A percentile compares a stretch with the other conserved stretches of the same genome.
phyloP scores from a whole-genome alignment of 2,888 invertebrate genomes.

The Ochropacha duplaris region DNA sequence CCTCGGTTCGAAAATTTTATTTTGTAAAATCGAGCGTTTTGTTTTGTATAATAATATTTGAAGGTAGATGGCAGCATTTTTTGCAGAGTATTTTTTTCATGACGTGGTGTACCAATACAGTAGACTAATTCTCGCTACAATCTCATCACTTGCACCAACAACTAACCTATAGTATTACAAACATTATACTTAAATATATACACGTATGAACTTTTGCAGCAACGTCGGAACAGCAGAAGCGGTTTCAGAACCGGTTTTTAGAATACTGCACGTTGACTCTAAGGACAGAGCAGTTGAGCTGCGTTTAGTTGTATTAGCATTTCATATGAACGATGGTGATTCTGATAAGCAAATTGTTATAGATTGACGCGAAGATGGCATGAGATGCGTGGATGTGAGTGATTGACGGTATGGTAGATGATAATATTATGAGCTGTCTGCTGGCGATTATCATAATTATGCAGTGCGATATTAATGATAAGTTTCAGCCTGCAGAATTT shows the following conservation, averaged over 20 bases:
- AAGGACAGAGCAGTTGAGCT: conserved; percentile 45
- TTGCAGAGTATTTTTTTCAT: too few species aligned
- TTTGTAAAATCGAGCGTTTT: too few species aligned
- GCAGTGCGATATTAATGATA: neutral
- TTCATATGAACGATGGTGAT: neutral
- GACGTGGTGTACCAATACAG: too few species aligned
- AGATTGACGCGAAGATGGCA: neutral
- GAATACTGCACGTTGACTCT: conserved; percentile 55
- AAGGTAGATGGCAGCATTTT: too few species aligned
- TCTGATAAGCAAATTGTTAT: neutral
- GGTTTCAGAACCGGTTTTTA: conserved; percentile 63
- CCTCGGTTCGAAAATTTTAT: too few species aligned
- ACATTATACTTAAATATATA: conserved; percentile 54
- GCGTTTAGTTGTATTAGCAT: conserved; percentile 16
- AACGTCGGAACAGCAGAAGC: conserved; percentile 55
- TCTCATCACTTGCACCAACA: conserved; percentile 12
- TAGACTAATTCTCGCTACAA: neutral
- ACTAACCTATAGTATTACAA: conserved; percentile 50
- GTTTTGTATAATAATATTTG: too few species aligned
- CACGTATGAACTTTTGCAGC: conserved; percentile 73
- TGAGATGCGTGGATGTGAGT: neutral
- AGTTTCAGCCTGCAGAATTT: neutral
- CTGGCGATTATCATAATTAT: neutral
- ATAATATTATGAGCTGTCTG: neutral
- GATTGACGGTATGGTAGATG: neutral